Base-by-base conservation (phyloP, 2,888 invertebrate genomes). In the Apamea sordens region DNA sequence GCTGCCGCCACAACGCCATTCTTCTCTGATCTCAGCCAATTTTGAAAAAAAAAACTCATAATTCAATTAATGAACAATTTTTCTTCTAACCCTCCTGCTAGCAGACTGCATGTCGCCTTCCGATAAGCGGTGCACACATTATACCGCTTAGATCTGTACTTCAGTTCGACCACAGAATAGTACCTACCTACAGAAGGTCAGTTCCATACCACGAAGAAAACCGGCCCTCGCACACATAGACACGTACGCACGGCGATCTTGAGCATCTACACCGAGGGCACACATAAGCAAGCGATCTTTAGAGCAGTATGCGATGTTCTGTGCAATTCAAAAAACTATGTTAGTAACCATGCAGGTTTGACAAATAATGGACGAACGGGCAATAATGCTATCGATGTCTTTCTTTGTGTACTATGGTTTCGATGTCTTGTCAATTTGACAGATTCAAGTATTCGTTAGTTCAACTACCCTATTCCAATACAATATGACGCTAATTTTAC, bases 101-200 rank as follows among this genome's bases (percentile, higher is more conserved):
- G 80, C 88, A 93, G 93, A 92, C 93, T 92, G 94, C 92, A 92
- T 93, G 94, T 95, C 94, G 90, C 90, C 90, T 82, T 76, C 86
- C 90, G 95, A 95, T 96, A 96, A 95, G 95, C 93, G 85, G 90
- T 93, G 95, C 94, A 94, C 95, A 95, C 95, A 95, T 95, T 95
- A 94, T 93, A 92, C 93, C 87, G 89, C 93, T 90, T 89, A 92
- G 92, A 93, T 93, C 92, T 92, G 74, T 83, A 88, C 86, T 87
- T 79, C 83, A 87, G 81, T 80, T 84, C 76, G 74, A 84, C 73
- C 53, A 85, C 13, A 74, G 53, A n/a, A 70, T 53, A 36, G 21
- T 32, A 32, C 2, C 2, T 64, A 61, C 0, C 13, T 28, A 63
- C 76, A 89, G 79, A 88, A 91, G 89, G 86, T 83, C 85, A 79